Base-by-base conservation (phyloP, 2,888 invertebrate genomes). In the Mythimna lalbum region DNA sequence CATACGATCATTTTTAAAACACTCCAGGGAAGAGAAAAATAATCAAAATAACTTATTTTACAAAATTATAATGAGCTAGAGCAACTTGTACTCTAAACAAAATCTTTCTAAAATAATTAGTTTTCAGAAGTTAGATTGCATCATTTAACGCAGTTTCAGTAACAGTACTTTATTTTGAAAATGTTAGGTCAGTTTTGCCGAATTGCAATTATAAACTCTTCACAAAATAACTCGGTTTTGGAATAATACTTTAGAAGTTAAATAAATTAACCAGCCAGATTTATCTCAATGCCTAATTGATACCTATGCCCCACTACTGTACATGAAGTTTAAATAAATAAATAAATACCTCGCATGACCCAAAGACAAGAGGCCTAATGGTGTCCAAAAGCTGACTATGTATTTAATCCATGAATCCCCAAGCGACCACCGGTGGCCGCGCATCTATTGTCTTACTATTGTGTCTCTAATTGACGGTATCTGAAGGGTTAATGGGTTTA, bases 171-270 rank as follows among this genome's bases (percentile, higher is more conserved):
- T 36, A 36, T 36, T 36, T 36, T 55, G 2, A 47, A 49, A 52
- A 60, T 53, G 69, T 59, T 59, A 12, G 31, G 23, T 7, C 12
- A n/a, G 5, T 50, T 1, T 7, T n/a, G 14, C 12, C 33, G 17
- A 43, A 36, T 21, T 49, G 47, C 12, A 55, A 39, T 71, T 47
- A 49, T 9, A 14, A 62, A 55, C 9, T 31, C 7, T 10, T 9
- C 4, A 55, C 4, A 31, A 4, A 31, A 14, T 23, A 27, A 14
- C 3, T 27, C 27, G 17, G 27, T 27, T 60, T 21, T 53, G 6
- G 17, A 53, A 14, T 6, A 64, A 33, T 47, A 10, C 27, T 7
- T 69, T 70, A 39, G 33, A 6, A 55, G 19, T 55, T 49, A 36
- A 70, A 70, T 55, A 36, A 12, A 53, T 21, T 2, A 27, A 55